phyloP scores from a whole-genome alignment of 2,113 vertebrate species.

The Ochotona princeps region DNA sequence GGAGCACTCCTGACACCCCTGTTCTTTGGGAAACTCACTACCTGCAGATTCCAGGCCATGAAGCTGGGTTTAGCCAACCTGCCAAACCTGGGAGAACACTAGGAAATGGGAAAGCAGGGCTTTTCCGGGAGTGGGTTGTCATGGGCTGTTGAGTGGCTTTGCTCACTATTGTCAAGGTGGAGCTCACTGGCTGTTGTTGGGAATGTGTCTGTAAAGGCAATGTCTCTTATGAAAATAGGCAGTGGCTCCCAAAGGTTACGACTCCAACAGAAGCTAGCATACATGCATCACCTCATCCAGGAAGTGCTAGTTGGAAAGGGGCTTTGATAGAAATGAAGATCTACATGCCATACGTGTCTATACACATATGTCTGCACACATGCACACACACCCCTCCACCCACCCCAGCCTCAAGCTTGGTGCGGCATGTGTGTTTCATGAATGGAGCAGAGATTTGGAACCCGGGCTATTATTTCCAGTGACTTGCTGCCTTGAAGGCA shows the following conservation, averaged over 20 bases:
- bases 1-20: constrained; percentile 54
- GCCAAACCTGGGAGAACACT: neutral
- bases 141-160: neutral
- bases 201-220: neutral
- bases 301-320: constrained; percentile 77
- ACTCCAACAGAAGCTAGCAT: constrained; percentile 38
- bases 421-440: constrained; percentile 89
- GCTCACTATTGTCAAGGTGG: neutral
- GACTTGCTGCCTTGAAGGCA: constrained; percentile 91
- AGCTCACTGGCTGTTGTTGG: neutral
- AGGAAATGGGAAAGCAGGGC: neutral
- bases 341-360: neutral
- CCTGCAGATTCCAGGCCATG: constrained; percentile 58
- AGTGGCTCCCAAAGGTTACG: constrained; percentile 38
- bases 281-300: neutral
- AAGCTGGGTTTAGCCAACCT: constrained; percentile 79
- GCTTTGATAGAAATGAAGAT: constrained; percentile 76
- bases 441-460: constrained; percentile 91
- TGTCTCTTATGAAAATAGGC: constrained; percentile 64
- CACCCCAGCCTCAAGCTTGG: constrained; percentile 89
- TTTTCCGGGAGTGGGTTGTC: neutral
- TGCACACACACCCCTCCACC: neutral
- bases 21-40: constrained; percentile 72
- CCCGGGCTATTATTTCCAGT: constrained; percentile 95
- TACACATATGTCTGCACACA: neutral